phyloP scores from a whole-genome alignment of 1,140 invertebrate genomes.

The Bombus soroeensis region DNA sequence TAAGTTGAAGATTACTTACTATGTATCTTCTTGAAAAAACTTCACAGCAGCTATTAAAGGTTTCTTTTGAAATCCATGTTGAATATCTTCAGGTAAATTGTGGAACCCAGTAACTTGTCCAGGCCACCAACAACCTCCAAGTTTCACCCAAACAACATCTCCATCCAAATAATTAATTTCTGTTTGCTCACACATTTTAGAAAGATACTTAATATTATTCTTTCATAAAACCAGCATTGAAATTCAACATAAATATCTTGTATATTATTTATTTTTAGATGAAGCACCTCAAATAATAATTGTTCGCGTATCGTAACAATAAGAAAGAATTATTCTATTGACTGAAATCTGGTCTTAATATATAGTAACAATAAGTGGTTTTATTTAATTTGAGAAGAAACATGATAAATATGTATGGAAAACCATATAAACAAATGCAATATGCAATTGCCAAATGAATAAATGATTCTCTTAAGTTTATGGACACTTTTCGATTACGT shows the following conservation, averaged over 20 bases:
- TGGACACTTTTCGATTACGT: background rate
- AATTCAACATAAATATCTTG: constrained; percentile 12
- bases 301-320: constrained; percentile 42
- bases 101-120: constrained; percentile 87
- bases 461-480: background rate
- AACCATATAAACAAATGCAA: constrained; percentile 19
- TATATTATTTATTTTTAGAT: constrained; percentile 11
- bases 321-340: constrained; percentile 23
- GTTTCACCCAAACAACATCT: constrained; percentile 92
- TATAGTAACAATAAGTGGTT: background rate
- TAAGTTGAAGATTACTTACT: constrained; percentile 84
- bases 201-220: constrained; percentile 53
- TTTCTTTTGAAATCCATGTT: constrained; percentile 85
- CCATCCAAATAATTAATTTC: constrained; percentile 86
- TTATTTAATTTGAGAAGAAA: constrained; percentile 21
- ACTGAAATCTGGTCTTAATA: constrained; percentile 3
- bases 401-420: constrained; percentile 8
- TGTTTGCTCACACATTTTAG: constrained; percentile 86
- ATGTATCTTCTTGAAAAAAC: constrained; percentile 91
- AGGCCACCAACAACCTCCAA: constrained; percentile 90
- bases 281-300: constrained; percentile 40
- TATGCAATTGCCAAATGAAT: constrained; percentile 10
- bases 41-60: constrained; percentile 90
- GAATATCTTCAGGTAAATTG: constrained; percentile 86
- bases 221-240: constrained; percentile 62